Evolutionary conservation across 2,797 vertebrate genomes (phyloP).

Genomic region (Onychomys arenicola): DNA sequence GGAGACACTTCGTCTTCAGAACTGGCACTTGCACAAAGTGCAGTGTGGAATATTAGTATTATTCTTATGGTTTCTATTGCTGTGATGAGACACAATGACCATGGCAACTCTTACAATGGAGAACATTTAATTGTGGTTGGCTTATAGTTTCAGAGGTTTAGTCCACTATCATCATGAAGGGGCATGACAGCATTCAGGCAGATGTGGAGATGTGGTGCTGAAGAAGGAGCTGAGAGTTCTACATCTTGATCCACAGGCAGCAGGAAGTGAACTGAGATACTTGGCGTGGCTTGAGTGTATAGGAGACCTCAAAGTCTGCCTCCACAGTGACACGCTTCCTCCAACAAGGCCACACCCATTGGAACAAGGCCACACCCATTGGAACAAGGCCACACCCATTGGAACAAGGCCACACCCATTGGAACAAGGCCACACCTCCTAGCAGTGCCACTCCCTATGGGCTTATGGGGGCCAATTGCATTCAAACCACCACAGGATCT

Average conservation of each 20-base stretch:
- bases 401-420: background rate
- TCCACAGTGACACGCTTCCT: background rate
- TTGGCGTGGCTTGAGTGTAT: background rate
- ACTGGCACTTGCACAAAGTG: background rate
- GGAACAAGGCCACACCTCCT: background rate
- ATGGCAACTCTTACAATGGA: background rate
- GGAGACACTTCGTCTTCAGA: background rate
- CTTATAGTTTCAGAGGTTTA: too few relatives aligned
- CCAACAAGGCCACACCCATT: background rate
- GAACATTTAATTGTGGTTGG: too few relatives aligned
- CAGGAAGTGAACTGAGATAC: background rate
- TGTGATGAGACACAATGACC: background rate
- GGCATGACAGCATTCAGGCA: background rate
- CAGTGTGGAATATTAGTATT: background rate
- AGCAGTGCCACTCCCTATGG: background rate
- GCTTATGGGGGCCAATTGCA: background rate
- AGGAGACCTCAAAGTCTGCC: background rate
- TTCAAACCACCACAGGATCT: background rate
- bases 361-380: background rate
- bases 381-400: background rate
- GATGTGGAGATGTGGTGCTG: background rate
- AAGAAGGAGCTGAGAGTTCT: background rate
- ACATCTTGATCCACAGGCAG: background rate
- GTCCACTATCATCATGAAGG: too few relatives aligned
- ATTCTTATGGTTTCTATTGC: background rate